Conservation (phyloP, 2,113 vertebrate genomes). For the Porphyrio hochstetteri region DNA sequence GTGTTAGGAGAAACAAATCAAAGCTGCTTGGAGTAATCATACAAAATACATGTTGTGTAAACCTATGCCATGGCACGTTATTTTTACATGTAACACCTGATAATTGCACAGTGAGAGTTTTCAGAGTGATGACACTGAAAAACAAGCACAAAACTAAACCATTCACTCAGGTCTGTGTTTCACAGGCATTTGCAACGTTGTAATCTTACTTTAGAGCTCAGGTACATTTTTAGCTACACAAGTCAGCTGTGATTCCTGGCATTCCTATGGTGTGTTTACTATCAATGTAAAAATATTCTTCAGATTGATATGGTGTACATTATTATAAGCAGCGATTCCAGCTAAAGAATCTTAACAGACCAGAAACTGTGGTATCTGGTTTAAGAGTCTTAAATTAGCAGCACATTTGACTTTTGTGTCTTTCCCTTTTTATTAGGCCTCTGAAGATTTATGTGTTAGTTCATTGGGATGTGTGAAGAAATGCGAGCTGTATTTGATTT, state of each 20-base stretch:
- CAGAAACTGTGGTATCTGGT: not conserved
- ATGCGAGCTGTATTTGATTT: not conserved
- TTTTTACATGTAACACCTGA: not conserved
- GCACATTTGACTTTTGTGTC: not conserved
- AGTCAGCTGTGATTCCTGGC: not conserved
- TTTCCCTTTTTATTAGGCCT: not conserved
- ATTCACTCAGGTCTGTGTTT: not conserved
- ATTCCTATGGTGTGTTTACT: not conserved
- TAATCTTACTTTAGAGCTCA: not conserved
- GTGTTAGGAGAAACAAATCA: constrained; percentile 14
- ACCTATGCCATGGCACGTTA: not conserved
- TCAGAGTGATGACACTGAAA: not conserved
- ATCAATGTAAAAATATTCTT: not conserved
- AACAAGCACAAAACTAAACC: not conserved
- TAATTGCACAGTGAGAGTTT: not conserved
- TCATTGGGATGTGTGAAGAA: not conserved
- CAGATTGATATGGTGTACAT: not conserved
- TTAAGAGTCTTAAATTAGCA: not conserved
- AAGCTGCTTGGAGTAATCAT: not conserved
- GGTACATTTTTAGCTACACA: not conserved
- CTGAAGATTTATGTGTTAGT: not conserved
- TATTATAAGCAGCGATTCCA: not conserved
- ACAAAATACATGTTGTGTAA: not conserved
- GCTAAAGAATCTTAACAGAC: not conserved
- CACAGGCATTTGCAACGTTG: not conserved